Conservation (phyloP, 1,140 invertebrate genomes). For the Ectropis grisescens region DNA sequence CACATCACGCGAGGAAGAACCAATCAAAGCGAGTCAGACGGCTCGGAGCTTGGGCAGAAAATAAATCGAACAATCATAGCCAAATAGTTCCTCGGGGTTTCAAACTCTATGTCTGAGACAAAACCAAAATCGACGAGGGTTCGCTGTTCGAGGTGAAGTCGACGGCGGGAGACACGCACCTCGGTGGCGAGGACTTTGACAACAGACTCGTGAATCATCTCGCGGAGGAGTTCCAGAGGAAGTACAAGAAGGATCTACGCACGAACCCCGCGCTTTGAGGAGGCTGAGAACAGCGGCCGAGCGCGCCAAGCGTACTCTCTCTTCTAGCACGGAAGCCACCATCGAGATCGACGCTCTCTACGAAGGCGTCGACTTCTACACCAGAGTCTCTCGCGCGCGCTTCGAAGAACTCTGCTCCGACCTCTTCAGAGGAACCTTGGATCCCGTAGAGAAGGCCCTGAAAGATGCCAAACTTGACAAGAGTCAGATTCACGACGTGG, state of each 20-base stretch:
- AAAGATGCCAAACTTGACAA: conserved; percentile 79
- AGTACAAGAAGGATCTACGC: conserved; percentile 64
- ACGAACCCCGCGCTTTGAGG: conserved; percentile 62
- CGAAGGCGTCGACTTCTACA: conserved; percentile 67
- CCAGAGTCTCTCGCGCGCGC: conserved; percentile 54
- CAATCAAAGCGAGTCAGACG: no score
- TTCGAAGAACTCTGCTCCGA: conserved; percentile 68
- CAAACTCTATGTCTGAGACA: no score
- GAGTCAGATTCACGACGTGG: conserved; percentile 76
- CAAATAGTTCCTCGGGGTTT: no score
- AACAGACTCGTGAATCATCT: conserved; percentile 80
- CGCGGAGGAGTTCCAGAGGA: conserved; percentile 64
- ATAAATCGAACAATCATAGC: no score
- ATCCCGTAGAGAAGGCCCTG: conserved; percentile 74
- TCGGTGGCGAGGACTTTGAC: conserved; percentile 84
- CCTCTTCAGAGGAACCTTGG: conserved; percentile 67
- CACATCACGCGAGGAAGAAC: no score
- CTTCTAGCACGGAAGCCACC: conserved; percentile 64
- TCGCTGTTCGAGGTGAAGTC: conserved; percentile 78
- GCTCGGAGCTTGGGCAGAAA: no score
- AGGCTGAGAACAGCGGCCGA: conserved; percentile 76
- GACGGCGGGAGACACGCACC: conserved; percentile 72
- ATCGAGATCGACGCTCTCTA: conserved; percentile 68
- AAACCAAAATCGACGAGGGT: conserved; percentile 81
- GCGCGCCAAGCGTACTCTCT: conserved; percentile 67